These are phyloP conservation scores for Lichenostomus cassidix DNA, from an alignment of 2,113 vertebrate genomes.

Conservation along the genomic window DNA sequence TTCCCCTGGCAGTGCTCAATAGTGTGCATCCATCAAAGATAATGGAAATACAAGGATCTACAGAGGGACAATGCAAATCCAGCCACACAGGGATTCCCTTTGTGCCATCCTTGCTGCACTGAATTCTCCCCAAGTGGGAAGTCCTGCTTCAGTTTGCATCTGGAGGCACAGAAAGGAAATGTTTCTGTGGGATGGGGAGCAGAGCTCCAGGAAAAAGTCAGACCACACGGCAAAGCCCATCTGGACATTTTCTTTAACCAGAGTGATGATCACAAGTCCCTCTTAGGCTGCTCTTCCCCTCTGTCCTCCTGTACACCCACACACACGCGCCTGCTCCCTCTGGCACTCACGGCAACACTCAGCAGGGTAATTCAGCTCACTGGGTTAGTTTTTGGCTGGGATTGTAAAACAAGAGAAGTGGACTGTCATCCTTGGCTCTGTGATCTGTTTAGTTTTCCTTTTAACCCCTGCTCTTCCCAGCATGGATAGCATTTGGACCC, in stretches of 20 bases:
- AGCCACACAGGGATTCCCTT: background rate
- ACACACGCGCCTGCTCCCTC: background rate
- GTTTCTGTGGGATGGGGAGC: background rate
- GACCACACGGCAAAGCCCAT: background rate
- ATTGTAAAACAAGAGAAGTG: background rate
- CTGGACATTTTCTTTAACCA: background rate
- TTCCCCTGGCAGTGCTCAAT: background rate
- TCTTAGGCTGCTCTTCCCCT: background rate
- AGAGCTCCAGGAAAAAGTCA: background rate
- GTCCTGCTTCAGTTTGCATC: background rate
- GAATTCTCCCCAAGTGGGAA: background rate
- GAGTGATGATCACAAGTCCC: background rate
- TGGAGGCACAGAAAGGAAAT: background rate
- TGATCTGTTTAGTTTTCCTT: background rate
- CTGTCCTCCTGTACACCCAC: background rate
- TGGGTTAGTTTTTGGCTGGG: background rate
- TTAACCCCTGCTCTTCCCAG: conserved; percentile 25
- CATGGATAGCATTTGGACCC: background rate
- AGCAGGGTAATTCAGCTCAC: background rate
- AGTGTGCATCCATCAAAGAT: background rate
- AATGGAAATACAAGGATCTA: background rate
- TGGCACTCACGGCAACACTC: background rate
- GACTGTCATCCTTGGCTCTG: conserved; percentile 2
- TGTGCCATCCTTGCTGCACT: background rate
- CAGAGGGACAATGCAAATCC: background rate